Conservation (phyloP, 2,797 vertebrate genomes). For the Thamnophis elegans region DNA sequence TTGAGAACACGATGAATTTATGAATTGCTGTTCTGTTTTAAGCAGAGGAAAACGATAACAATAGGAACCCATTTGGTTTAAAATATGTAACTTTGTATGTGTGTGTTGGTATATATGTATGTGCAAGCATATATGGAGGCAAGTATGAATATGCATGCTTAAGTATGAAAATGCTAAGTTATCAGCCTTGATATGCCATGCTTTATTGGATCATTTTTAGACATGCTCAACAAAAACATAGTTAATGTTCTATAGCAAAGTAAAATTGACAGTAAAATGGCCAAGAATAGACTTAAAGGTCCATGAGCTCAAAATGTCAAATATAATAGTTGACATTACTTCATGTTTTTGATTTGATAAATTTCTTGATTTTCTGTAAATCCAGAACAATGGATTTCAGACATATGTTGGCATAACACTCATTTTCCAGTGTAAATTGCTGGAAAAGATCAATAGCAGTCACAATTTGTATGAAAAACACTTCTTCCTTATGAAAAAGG, state of each 20-base stretch:
- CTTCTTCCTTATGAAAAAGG: neutral
- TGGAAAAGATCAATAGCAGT: neutral
- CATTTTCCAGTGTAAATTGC: neutral
- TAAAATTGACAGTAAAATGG: conserved; percentile 59
- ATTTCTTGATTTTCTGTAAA: neutral
- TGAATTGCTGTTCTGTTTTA: neutral
- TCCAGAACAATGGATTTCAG: neutral
- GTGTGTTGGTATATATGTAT: neutral
- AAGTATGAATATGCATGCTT: neutral
- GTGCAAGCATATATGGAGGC: neutral
- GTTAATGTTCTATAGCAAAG: conserved; percentile 50
- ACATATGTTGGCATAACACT: neutral
- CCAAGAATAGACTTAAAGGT: conserved; percentile 51
- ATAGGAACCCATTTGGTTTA: neutral
- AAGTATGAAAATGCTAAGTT: conserved; percentile 53
- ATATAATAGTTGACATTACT: conserved; percentile 47
- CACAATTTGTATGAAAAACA: neutral
- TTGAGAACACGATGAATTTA: neutral
- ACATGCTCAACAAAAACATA: conserved; percentile 60
- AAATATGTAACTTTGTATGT: neutral
- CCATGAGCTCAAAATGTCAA: conserved; percentile 54
- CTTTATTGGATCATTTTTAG: conserved; percentile 48
- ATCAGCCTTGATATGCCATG: conserved; percentile 53
- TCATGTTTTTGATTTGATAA: conserved; percentile 36
- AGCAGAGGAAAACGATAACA: neutral